Base-by-base conservation (phyloP, 2,888 invertebrate genomes). In the Polymixis flavicincta region DNA sequence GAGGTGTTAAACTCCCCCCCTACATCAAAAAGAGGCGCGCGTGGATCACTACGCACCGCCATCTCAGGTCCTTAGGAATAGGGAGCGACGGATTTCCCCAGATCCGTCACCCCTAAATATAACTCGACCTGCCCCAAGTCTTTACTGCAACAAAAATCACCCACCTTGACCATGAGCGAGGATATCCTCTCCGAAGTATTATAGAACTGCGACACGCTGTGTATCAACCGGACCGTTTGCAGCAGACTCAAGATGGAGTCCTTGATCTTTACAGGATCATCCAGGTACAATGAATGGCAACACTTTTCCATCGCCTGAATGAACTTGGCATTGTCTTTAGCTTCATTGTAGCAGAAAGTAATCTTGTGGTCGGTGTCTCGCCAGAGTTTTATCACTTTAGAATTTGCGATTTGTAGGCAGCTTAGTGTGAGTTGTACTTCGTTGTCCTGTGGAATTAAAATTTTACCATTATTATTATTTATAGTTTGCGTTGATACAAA, bases 151-250 rank as follows among this genome's bases (percentile, higher is more conserved):
- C 32, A 50, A 14, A 28, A 17, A 19, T 0, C 37, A 72, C 71
- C 6, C 2, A 98, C 98, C 97, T 99, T 99, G 61, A 99, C 99
- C 98, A 99, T 99, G 25, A 99, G 96, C 0, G 99, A 99, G 0
- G 99, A 99, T 76, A 99, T 99, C 88, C 99, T 97, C 94, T 99
- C 99, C 0, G 99, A 99, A 0, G 99, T 99, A 91, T 99, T 99
- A 92, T 99, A 99, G 94, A 99, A 99, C 92, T 98, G 98, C 0
- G 99, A 99, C 9, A 99, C 99, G 90, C 98, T 98, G 92, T 99
- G 99, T 89, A 99, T 99, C 86, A 99, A 96, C 55, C 99, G 97
- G 19, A 99, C 99, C 0, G 99, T 99, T 95, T 99, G 99, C 83
- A 99, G 95, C 48, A 99, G 95, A 74, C 98, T 98, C 74, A 99